Base-by-base conservation (phyloP, 2,888 invertebrate genomes). In the Cephus nigrinus region DNA sequence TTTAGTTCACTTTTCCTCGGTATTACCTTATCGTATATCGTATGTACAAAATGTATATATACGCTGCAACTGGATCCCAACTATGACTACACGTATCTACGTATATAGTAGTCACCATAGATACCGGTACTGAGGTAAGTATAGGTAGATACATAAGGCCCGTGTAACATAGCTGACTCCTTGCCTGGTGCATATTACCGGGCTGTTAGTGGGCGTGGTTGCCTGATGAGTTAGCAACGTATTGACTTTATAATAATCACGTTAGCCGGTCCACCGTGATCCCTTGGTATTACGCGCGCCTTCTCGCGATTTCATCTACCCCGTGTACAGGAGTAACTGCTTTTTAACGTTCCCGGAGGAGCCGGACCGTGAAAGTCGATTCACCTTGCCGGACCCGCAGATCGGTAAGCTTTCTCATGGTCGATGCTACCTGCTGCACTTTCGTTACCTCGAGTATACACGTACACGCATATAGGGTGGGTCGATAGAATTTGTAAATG, bases 171-270 rank as follows among this genome's bases (percentile, higher is more conserved):
- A 90, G 90, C 90, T 88, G 90, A 89, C 90, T 90, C 87, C 89
- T 90, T 88, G 89, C 86, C 88, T 86, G 86, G 90, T 88, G 88
- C 89, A 90, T 90, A 90, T 90, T 90, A 90, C 91, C 89, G 88
- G 90, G 88, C 90, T 91, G 91, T 90, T 91, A 90, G 90, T 90
- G 90, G 91, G 91, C 91, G 91, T 91, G 87, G 90, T 86, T 85
- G 87, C 87, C 90, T 91, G 91, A 91, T 91, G 91, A 91, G 91
- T 90, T 91, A 90, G 91, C 91, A 90, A 91, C 91, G 91, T 91
- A 91, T 91, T 91, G 91, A 91, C 91, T 91, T 90, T 90, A 91
- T 91, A 91, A 91, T 91, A 91, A 91, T 91, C 90, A 90, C 90
- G 90, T 91, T 91, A 90, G 88, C 86, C 86, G 86, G 88, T 88